Conservation (phyloP, 1,140 invertebrate genomes). For the Cataglyphis hispanica region DNA sequence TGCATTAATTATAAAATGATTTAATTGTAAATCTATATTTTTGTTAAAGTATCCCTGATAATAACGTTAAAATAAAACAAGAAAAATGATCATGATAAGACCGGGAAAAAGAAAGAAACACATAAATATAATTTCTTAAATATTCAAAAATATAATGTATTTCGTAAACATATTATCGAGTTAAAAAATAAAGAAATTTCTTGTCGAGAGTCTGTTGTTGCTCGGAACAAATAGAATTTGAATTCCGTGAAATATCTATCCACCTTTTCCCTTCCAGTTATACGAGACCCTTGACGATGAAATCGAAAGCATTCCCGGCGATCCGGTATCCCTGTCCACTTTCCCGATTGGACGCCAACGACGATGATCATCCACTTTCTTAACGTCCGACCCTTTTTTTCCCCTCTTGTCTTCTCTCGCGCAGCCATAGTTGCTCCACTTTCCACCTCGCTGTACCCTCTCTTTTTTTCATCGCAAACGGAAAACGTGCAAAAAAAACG, state of each 20-base stretch:
- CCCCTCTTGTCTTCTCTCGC: neutral
- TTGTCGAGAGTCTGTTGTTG: slow-evolving; percentile 16
- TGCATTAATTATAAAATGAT: neutral
- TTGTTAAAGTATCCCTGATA: neutral
- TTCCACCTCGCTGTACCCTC: slow-evolving; percentile 33
- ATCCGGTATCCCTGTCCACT: slow-evolving; percentile 69
- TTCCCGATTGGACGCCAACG: slow-evolving; percentile 67
- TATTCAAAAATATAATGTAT: neutral
- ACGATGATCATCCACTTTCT: slow-evolving; percentile 71
- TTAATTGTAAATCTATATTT: neutral
- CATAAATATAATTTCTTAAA: neutral
- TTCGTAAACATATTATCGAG: neutral
- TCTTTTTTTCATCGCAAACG: slow-evolving; percentile 15
- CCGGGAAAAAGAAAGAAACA: neutral
- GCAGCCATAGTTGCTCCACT: slow-evolving; percentile 59
- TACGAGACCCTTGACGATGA: slow-evolving; percentile 62
- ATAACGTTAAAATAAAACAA: neutral
- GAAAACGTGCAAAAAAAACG: slow-evolving; percentile 8
- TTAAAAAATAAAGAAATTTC: slow-evolving; percentile 31
- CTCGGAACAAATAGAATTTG: slow-evolving; percentile 48
- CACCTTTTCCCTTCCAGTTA: neutral
- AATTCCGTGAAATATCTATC: slow-evolving; percentile 50
- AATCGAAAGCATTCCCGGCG: slow-evolving; percentile 70
- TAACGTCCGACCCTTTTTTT: slow-evolving; percentile 51
- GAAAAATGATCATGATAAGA: slow-evolving; percentile 5